Conservation (phyloP, 1,140 invertebrate species). For the Pogonomyrmex californicus region DNA sequence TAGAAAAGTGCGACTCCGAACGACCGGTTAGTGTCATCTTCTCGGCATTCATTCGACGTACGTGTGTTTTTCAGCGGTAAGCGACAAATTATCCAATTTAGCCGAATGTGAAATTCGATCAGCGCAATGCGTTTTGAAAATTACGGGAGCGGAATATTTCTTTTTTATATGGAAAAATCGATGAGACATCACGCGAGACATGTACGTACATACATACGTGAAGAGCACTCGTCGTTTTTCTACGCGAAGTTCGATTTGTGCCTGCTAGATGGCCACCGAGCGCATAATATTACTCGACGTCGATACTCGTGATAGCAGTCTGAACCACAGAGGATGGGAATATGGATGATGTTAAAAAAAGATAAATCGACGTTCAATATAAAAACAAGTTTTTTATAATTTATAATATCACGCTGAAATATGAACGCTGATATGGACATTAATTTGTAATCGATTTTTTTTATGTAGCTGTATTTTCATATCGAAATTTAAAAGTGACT, state of each 20-base stretch:
- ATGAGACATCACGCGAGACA: not conserved
- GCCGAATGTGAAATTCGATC: not conserved
- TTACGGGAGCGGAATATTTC: not conserved
- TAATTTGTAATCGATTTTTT: not conserved
- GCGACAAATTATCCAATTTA: not conserved
- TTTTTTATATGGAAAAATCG: no score
- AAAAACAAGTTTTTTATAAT: not conserved
- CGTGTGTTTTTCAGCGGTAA: conserved; percentile 18
- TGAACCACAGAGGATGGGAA: not conserved
- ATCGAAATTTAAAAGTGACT: not conserved
- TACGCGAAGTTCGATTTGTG: not conserved
- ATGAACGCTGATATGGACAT: not conserved
- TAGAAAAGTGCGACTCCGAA: not conserved
- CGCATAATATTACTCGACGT: not conserved
- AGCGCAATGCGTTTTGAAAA: not conserved
- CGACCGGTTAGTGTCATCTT: not conserved
- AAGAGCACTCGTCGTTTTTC: not conserved
- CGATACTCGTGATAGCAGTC: not conserved
- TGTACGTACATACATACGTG: not conserved
- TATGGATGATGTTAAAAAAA: not conserved
- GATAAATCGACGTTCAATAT: not conserved
- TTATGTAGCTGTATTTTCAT: not conserved
- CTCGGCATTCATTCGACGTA: not conserved
- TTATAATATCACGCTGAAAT: not conserved
- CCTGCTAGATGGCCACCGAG: conserved; percentile 64